A percentile compares a stretch with the other conserved stretches of the same genome.
Conservation (phyloP, 1,140 invertebrate genomes). For the Drosophila sulfurigaster region DNA sequence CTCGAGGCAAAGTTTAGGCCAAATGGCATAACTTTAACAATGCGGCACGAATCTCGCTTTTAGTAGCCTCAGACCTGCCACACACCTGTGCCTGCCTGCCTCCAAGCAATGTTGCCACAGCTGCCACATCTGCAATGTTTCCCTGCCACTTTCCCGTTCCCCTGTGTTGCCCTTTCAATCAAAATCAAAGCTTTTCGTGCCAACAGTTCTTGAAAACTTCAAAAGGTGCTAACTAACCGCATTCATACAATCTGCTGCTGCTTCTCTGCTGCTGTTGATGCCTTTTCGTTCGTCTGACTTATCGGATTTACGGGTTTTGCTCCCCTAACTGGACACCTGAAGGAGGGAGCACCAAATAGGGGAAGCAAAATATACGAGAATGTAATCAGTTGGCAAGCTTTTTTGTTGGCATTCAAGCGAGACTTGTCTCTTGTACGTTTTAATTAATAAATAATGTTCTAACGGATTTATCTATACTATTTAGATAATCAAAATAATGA, state of each 20-base stretch:
- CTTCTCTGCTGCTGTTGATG: neutral
- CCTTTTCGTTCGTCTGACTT: neutral
- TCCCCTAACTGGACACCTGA: neutral
- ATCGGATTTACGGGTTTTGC: neutral
- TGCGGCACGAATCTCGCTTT: neutral
- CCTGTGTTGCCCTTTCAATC: constrained; percentile 34
- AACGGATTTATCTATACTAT: too few relatives aligned
- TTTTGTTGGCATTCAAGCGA: too few relatives aligned
- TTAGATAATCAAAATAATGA: too few relatives aligned
- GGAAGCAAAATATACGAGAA: too few relatives aligned
- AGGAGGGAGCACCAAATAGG: neutral
- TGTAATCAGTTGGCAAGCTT: too few relatives aligned
- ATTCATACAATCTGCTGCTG: constrained; percentile 36
- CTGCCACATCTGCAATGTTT: constrained; percentile 31
- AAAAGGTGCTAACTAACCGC: constrained; percentile 63
- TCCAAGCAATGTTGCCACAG: constrained; percentile 4
- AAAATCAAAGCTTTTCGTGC: constrained; percentile 25
- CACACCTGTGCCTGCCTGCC: neutral
- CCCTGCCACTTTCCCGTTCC: constrained; percentile 27
- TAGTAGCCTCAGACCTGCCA: neutral
- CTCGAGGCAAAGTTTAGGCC: constrained; percentile 30
- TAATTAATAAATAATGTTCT: too few relatives aligned
- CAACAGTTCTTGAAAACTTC: constrained; percentile 33
- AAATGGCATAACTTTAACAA: constrained; percentile 39
- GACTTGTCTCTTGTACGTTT: too few relatives aligned